Evolutionary conservation across 2,797 vertebrate genomes (phyloP).

Genomic region (Cynopterus sphinx): DNA sequence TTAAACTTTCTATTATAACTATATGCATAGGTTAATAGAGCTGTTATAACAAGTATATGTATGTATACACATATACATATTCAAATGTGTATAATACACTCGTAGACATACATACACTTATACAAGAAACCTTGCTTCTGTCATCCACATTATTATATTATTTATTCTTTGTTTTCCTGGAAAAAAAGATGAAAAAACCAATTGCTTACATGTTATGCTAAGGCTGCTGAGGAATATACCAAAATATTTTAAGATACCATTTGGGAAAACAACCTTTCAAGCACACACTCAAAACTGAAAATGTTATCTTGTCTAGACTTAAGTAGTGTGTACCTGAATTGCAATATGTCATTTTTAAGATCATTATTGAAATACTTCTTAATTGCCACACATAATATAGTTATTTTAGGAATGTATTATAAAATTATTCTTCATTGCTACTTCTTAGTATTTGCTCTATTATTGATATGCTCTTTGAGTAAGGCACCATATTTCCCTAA

Average conservation of each 20-base stretch:
- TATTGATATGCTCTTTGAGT: background rate
- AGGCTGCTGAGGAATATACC: background rate
- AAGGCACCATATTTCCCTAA: background rate
- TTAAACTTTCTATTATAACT: background rate
- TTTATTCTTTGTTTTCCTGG: background rate
- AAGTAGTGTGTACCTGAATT: background rate
- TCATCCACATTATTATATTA: background rate
- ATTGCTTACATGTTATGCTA: background rate
- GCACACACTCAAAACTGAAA: background rate
- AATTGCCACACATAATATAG: background rate
- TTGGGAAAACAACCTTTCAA: background rate
- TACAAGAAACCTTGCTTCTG: background rate
- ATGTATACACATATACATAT: background rate
- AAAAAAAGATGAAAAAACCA: background rate
- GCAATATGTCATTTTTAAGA: background rate
- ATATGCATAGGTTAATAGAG: background rate
- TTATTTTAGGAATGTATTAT: slow-evolving; percentile 1
- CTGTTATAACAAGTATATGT: background rate
- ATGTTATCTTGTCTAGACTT: background rate
- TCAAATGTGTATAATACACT: background rate
- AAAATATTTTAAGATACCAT: background rate
- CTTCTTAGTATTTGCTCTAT: background rate
- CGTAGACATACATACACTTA: background rate
- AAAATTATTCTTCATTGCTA: background rate
- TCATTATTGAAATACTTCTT: background rate